These are phyloP conservation scores for Exocentrus adspersus DNA, from an alignment of 2,888 invertebrate species.

Conservation along the genomic window DNA sequence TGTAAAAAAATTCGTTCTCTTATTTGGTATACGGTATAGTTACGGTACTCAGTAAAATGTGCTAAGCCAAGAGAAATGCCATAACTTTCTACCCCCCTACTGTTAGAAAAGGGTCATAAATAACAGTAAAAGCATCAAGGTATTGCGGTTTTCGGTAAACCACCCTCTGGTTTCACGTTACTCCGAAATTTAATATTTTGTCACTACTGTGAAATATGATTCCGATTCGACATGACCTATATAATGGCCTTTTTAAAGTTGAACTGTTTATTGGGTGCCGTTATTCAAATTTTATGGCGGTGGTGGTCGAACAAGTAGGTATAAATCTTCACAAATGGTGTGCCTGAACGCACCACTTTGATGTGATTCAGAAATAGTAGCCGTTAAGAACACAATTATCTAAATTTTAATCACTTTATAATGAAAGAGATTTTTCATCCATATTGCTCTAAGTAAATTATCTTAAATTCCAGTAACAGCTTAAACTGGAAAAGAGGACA, in stretches of 20 bases:
- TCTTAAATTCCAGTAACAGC: too few relatives aligned
- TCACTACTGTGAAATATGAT: constrained; percentile 24
- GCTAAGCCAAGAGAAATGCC: constrained; percentile 1
- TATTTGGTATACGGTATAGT: constrained; percentile 28
- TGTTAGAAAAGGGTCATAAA: constrained; percentile 12
- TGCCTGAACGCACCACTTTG: too few relatives aligned
- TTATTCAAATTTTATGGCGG: constrained; percentile 7
- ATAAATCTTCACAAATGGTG: neutral
- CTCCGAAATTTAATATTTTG: constrained; percentile 23
- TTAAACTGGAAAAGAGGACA: too few relatives aligned
- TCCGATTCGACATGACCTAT: constrained; percentile 24
- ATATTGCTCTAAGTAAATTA: too few relatives aligned
- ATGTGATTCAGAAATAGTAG: too few relatives aligned
- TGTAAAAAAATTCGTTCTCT: constrained; percentile 28
- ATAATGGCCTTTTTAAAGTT: constrained; percentile 21
- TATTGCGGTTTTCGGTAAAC: constrained; percentile 31
- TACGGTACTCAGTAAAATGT: constrained; percentile 15
- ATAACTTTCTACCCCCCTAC: constrained; percentile 27
- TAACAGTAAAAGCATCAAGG: constrained; percentile 15
- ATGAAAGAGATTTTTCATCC: too few relatives aligned
- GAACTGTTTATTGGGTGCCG: constrained; percentile 19
- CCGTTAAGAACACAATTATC: too few relatives aligned
- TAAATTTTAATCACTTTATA: too few relatives aligned
- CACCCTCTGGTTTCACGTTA: constrained; percentile 19
- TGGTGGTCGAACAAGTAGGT: constrained; percentile 1